Percentiles rank a stretch among this genome's conserved stretches.
These are phyloP conservation scores for Luehdorfia chinensis DNA, from an alignment of 1,140 invertebrate genomes.

Conservation along the genomic window DNA sequence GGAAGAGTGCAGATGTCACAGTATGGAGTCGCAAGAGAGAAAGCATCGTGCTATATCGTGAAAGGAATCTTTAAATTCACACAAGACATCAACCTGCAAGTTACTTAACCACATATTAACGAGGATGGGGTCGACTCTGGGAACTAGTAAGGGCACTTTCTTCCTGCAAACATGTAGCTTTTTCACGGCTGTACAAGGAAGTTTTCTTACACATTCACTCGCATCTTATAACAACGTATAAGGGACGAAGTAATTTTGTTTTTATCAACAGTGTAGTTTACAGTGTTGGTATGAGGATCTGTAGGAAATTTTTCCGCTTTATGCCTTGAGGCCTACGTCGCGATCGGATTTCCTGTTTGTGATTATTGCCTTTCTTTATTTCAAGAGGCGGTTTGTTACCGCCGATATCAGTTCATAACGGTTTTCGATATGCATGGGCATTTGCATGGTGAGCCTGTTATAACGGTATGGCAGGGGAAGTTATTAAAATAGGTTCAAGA, in stretches of 20 bases:
- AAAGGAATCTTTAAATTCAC: constrained; percentile 62
- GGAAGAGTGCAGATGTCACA: constrained; percentile 67
- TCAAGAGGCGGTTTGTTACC: constrained; percentile 49
- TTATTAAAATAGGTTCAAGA: constrained; percentile 70
- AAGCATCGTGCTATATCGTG: constrained; percentile 59
- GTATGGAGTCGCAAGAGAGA: constrained; percentile 55
- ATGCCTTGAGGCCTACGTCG: constrained; percentile 16
- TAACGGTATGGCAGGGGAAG: constrained; percentile 46
- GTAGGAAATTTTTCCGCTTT: background rate
- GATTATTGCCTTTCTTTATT: constrained; percentile 66
- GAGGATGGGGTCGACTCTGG: constrained; percentile 32
- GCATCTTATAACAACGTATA: constrained; percentile 14
- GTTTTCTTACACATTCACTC: constrained; percentile 21
- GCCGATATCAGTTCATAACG: constrained; percentile 54
- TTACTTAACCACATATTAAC: constrained; percentile 41
- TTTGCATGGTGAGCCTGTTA: constrained; percentile 66
- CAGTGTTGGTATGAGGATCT: constrained; percentile 9
- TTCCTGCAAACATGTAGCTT: constrained; percentile 40
- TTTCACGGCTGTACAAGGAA: constrained; percentile 36
- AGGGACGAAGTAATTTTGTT: constrained; percentile 10
- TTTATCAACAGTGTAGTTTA: constrained; percentile 2
- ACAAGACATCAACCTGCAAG: constrained; percentile 35
- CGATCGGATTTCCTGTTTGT: constrained; percentile 60
- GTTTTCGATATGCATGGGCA: constrained; percentile 44
- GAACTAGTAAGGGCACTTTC: constrained; percentile 57